phyloP scores from a whole-genome alignment of 2,797 vertebrate genomes.

The Molossus molossus region DNA sequence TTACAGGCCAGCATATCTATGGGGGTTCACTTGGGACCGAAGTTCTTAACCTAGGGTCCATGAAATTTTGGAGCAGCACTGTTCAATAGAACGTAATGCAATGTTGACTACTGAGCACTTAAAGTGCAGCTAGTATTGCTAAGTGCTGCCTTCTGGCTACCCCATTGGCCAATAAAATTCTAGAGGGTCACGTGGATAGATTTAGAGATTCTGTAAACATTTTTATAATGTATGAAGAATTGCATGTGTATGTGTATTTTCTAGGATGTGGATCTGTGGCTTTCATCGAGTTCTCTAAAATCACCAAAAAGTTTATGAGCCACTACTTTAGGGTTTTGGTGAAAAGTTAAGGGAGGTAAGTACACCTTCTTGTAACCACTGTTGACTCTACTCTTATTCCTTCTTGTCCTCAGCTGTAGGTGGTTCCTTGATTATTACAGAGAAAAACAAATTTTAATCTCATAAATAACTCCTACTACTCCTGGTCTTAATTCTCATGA shows the following conservation, averaged over 20 bases:
- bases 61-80: background rate
- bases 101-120: background rate
- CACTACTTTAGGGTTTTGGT: constrained; percentile 11
- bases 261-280: background rate
- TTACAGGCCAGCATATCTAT: background rate
- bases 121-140: background rate
- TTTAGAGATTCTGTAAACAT: background rate
- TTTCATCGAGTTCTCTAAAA: constrained; percentile 34
- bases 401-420: background rate
- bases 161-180: background rate
- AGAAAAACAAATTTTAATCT: constrained; percentile 38
- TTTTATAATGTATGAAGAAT: constrained; percentile 21
- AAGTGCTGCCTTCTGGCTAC: background rate
- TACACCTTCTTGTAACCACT: background rate
- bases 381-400: constrained; percentile 30
- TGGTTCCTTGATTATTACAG: background rate
- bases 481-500: background rate
- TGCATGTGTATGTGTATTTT: background rate
- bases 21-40: background rate
- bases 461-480: background rate
- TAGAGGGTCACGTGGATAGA: background rate
- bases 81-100: background rate
- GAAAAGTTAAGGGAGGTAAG: constrained; percentile 18
- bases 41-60: background rate
- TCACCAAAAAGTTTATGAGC: background rate